Evolutionary conservation across 2,113 vertebrate species (phyloP).

Genomic region (Rynchops niger): DNA sequence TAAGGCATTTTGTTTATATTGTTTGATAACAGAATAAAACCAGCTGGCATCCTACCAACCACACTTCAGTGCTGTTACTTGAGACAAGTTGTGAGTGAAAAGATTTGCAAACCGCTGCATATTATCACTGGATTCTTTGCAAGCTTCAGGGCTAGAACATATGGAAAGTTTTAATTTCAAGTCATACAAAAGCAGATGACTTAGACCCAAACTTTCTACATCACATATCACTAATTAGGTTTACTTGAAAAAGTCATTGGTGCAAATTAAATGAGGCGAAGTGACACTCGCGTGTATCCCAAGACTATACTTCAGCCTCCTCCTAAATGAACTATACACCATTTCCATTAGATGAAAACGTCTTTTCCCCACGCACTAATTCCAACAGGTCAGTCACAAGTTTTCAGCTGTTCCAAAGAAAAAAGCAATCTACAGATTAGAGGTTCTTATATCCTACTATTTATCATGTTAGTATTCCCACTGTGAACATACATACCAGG

Average conservation of each 20-base stretch:
- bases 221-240: background rate
- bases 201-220: background rate
- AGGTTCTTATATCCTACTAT: background rate
- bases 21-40: background rate
- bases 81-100: background rate
- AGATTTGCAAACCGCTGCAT: background rate
- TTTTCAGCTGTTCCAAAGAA: background rate
- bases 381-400: background rate
- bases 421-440: background rate
- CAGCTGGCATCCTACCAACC: background rate
- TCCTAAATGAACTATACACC: background rate
- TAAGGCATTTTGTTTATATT: background rate
- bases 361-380: background rate
- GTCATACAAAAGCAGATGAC: background rate
- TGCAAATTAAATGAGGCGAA: background rate
- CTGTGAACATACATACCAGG: slow-evolving; percentile 75
- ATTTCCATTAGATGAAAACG: background rate
- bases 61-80: background rate
- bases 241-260: background rate
- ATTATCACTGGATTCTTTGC: background rate
- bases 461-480: background rate
- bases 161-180: background rate
- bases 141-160: background rate
- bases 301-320: background rate
- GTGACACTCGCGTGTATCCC: background rate